Evolutionary conservation across 2,113 vertebrate genomes (phyloP), one percentile per base, ranked within the genome.

Genomic region (Vanacampus margaritifer): DNA sequence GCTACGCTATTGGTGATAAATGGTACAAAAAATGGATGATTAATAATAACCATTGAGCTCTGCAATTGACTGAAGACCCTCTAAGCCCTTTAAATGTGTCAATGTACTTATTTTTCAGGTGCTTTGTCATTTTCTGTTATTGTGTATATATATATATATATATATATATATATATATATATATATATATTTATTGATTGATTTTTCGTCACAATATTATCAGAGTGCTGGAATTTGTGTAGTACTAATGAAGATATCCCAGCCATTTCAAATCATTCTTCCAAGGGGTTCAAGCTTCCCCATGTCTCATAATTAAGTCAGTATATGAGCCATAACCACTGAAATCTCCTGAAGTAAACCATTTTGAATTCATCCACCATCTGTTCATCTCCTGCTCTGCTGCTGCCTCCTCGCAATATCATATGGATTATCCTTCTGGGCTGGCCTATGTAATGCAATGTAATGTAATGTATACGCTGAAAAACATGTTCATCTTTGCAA

Each of bases 301-400:
- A 72, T 61, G 78, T 89, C 78, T 80, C 74, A 75, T 88, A 85
- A 89, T 89, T 87, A 89, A 90, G 80, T 88, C 64, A 28, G 78
- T 83, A 86, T 88, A 89, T 89, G 87, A 87, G 86, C 78, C 76
- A 69, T 84, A 86, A 89, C 88, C 73, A 45, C 83, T 76, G 73
- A 87, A 78, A 75, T 78, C 82, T 82, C 78, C 58, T 57, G 80
- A 84, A 88, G 87, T 87, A 87, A 87, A 81, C 82, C 83, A 69
- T 35, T 72, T 80, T 6, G 74, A 89, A 85, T 80, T 83, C 72
- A 69, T 56, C 73, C 4, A 63, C 89, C 89, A 90, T 89, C 86
- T 90, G 89, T 77, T 81, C 37, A 63, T 73, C 56, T 67, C 12
- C 41, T 37, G 67, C 53, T 72, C 65, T 9, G 17, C 65, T 61